These are phyloP conservation scores for Triops cancriformis DNA, from an alignment of 1,140 invertebrate species.

Conservation along the genomic window DNA sequence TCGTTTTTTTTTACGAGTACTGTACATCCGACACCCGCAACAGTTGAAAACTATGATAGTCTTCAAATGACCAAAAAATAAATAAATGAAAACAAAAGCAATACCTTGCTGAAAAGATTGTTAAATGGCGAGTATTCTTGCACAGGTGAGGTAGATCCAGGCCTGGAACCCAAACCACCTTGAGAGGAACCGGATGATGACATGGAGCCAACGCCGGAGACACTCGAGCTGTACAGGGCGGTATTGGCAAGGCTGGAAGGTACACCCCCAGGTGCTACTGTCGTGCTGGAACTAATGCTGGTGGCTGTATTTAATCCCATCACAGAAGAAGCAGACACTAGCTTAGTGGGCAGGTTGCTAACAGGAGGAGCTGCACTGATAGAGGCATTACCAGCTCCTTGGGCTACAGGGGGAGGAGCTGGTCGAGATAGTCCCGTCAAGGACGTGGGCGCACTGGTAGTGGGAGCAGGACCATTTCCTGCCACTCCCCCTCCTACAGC, in stretches of 20 bases:
- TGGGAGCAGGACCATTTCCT: not conserved
- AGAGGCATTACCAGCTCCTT: not conserved
- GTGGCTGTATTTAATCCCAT: not conserved
- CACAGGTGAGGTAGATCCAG: not conserved
- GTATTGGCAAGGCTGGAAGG: slow-evolving; percentile 24
- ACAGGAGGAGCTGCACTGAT: not conserved
- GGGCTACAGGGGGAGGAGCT: not conserved
- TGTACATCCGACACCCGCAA: too few relatives aligned
- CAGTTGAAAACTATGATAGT: too few relatives aligned
- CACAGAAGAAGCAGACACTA: not conserved
- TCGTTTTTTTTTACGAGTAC: too few relatives aligned
- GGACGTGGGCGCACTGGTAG: not conserved
- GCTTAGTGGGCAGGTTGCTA: not conserved
- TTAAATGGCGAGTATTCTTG: slow-evolving; percentile 70
- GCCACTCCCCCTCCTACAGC: too few relatives aligned
- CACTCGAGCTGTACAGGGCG: not conserved
- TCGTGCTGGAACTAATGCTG: not conserved
- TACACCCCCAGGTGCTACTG: not conserved
- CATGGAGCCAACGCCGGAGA: not conserved
- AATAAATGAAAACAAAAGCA: not conserved
- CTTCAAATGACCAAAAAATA: too few relatives aligned
- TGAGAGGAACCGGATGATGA: slow-evolving; percentile 18
- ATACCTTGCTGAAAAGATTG: slow-evolving; percentile 52
- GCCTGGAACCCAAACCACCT: slow-evolving; percentile 17
- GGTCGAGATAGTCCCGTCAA: not conserved